Evolutionary conservation across 53 echinoderm and acorn worm genomes (phyloP).

Genomic region (Crossaster papposus): DNA sequence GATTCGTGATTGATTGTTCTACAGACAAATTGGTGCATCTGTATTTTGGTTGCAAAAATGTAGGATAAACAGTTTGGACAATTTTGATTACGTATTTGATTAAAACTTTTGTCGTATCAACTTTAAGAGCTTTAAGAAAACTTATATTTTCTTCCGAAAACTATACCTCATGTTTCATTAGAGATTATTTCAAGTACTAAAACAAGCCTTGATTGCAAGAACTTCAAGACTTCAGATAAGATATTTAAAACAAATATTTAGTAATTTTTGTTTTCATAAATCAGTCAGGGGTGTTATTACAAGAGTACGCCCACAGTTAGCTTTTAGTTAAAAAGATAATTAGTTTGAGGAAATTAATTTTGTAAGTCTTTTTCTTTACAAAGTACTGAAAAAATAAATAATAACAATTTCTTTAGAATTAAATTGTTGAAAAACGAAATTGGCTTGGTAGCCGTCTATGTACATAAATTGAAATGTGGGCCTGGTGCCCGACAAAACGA

Average conservation of each 20-base stretch:
- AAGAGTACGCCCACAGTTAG: background rate
- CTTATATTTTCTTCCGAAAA: background rate
- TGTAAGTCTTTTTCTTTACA: background rate
- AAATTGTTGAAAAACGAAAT: background rate
- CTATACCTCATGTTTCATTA: background rate
- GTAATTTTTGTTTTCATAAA: background rate
- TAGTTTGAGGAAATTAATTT: background rate
- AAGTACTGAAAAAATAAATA: background rate
- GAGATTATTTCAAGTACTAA: background rate
- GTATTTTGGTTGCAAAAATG: background rate
- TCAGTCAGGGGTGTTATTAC: background rate
- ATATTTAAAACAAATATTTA: background rate
- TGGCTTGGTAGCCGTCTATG: background rate
- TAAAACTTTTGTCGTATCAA: background rate
- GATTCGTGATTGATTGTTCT: background rate
- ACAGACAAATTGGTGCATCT: background rate
- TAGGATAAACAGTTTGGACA: background rate
- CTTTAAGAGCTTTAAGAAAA: background rate
- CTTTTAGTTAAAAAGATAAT: background rate
- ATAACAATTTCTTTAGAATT: background rate
- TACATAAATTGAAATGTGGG: background rate
- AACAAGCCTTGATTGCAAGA: background rate
- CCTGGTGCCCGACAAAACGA: background rate
- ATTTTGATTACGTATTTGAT: background rate
- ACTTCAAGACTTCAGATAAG: background rate